These are phyloP conservation scores for Calonectris borealis DNA, from an alignment of 2,113 vertebrate genomes.

Conservation along the genomic window DNA sequence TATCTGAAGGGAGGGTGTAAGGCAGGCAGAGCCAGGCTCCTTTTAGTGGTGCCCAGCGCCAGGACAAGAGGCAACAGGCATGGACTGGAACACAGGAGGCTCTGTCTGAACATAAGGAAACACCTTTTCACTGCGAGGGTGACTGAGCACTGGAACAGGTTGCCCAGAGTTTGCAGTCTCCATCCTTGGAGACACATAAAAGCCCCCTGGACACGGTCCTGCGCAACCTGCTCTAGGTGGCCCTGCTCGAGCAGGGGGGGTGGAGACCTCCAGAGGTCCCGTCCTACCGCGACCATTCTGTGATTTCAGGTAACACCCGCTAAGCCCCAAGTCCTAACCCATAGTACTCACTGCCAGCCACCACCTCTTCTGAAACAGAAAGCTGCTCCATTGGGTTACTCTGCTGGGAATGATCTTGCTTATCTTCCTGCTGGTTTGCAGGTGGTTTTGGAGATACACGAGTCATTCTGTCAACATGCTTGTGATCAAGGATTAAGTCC, in stretches of 20 bases:
- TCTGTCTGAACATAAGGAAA: background rate
- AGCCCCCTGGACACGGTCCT: rapidly evolving
- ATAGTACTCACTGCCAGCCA: background rate
- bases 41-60: background rate
- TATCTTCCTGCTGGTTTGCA: background rate
- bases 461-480: background rate
- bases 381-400: background rate
- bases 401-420: background rate
- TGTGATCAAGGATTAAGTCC: background rate
- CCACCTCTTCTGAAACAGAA: background rate
- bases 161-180: background rate
- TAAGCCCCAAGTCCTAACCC: background rate
- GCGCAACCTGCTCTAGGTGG: background rate
- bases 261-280: background rate
- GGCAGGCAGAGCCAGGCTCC: background rate
- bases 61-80: background rate
- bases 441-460: background rate
- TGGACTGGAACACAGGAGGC: background rate
- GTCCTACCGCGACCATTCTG: background rate
- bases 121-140: background rate
- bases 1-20: background rate
- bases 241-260: background rate
- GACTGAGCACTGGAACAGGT: background rate
- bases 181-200: background rate
- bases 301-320: background rate